Base-by-base conservation (phyloP, 2,113 vertebrate genomes). In the Callipepla californica region DNA sequence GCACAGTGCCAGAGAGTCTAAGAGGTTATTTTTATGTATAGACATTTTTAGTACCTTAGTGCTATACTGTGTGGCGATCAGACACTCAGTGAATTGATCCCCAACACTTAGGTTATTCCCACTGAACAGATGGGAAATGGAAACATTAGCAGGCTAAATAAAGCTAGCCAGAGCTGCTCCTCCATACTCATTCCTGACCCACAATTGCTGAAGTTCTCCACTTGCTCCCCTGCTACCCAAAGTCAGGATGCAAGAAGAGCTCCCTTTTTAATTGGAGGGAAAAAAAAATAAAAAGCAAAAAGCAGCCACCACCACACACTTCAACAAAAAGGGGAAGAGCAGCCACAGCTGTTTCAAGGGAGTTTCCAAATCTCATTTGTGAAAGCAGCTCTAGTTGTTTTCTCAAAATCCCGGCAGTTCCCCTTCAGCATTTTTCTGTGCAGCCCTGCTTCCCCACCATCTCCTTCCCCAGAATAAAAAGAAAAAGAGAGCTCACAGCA, bases 11-110 rank as follows among this genome's bases (percentile, higher is more conserved):
- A 96, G 81, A 73, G 23, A 70, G 22, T 85, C 92, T 96, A 93
- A 96, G 85, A 92, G 93, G 95, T 94, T 96, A 96, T 96, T 96
- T 96, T 96, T 95, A 94, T 92, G 82, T 96, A 95, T 92, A 90
- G 96, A 91, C 95, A 94, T 93, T 96, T 96, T 96, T 95, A 96
- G 95, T 93, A 94, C 90, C 85, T 94, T 90, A 92, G 18, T 94
- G 95, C 93, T 94, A 72, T 76, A 91, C 90, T 94, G 85, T 1
- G 11, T 72, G 63, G 85, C 2, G 1, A 85, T 95, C 94, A 93
- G 55, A 87, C 68, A 95, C 76, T 86, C 57, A 21, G 66, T 47
- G 95, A 93, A 93, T 78, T 91, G 91, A 95, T 96, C 91, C 76
- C 90, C 79, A 90, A 85, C 93, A 90, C 73, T 91, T 61, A 88